phyloP scores from a whole-genome alignment of 2,797 vertebrate species.

The Trematomus bernacchii region DNA sequence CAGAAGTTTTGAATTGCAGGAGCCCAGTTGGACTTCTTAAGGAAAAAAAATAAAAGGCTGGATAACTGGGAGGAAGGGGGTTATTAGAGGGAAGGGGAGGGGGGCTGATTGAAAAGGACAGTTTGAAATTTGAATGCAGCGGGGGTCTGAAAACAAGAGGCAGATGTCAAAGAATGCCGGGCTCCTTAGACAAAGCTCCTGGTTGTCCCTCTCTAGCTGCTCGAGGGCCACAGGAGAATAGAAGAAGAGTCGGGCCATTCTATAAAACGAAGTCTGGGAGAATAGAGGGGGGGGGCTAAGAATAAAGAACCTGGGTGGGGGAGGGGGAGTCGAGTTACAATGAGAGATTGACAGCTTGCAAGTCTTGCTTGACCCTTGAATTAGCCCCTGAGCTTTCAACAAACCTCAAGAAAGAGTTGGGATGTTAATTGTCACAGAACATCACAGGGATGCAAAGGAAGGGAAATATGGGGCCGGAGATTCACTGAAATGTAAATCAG shows the following conservation, averaged over 20 bases:
- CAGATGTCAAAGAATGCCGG: conserved; percentile 86
- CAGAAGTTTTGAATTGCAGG: conserved; percentile 63
- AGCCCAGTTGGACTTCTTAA: conserved; percentile 65
- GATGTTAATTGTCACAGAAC: conserved; percentile 84
- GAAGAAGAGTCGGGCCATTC: conserved; percentile 80
- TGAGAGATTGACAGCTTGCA: conserved; percentile 88
- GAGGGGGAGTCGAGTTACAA: conserved; percentile 75
- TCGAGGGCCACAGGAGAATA: conserved; percentile 83
- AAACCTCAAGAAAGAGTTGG: conserved; percentile 79
- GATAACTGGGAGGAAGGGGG: conserved; percentile 67
- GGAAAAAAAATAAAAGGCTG: conserved; percentile 55
- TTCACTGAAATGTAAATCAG: conserved; percentile 77
- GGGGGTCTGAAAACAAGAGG: conserved; percentile 84
- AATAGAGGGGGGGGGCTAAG: conserved; percentile 54
- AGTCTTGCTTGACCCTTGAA: conserved; percentile 89
- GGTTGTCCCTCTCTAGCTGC: conserved; percentile 80
- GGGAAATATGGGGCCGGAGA: conserved; percentile 66
- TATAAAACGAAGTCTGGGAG: conserved; percentile 76
- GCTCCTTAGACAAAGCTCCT: conserved; percentile 82
- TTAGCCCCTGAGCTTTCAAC: conserved; percentile 86
- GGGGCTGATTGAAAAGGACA: conserved; percentile 81
- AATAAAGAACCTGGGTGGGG: conserved; percentile 70
- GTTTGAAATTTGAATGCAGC: conserved; percentile 85
- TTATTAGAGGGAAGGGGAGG: conserved; percentile 70
- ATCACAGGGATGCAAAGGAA: conserved; percentile 79